Evolutionary conservation across 2,113 vertebrate genomes (phyloP).

Genomic region (Falco punctatus): DNA sequence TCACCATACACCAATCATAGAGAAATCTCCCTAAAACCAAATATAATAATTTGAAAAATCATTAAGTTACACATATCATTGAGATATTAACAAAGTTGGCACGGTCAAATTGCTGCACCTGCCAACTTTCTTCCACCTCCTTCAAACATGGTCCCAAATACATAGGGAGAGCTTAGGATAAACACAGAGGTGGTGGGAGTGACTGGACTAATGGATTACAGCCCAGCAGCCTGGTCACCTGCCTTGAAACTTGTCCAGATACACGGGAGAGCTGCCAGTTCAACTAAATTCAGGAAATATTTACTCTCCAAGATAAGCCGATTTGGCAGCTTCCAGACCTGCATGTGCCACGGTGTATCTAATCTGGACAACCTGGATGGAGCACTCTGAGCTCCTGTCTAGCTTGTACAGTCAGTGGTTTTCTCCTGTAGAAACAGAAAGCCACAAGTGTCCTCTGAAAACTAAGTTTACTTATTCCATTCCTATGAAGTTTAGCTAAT

Average conservation of each 20-base stretch:
- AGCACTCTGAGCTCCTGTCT: not conserved
- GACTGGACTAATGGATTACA: not conserved
- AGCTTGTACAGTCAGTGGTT: not conserved
- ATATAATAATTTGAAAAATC: not conserved
- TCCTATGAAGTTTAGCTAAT: not conserved
- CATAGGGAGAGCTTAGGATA: not conserved
- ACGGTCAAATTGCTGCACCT: not conserved
- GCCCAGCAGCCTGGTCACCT: not conserved
- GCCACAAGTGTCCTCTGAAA: not conserved
- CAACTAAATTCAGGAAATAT: not conserved
- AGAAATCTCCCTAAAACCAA: not conserved
- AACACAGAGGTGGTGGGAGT: not conserved
- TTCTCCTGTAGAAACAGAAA: not conserved
- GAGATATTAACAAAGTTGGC: not conserved
- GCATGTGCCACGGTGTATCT: rapidly evolving
- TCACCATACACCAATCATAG: not conserved
- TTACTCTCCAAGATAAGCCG: not conserved
- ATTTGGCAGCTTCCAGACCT: not conserved
- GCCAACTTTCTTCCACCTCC: not conserved
- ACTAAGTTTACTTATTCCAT: not conserved
- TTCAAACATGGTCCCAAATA: not conserved
- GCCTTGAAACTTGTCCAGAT: not conserved
- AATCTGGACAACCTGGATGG: not conserved
- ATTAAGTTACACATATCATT: not conserved
- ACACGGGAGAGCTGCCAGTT: not conserved